Base-by-base conservation (phyloP, 2,113 vertebrate species). In the Zosterops lateralis region DNA sequence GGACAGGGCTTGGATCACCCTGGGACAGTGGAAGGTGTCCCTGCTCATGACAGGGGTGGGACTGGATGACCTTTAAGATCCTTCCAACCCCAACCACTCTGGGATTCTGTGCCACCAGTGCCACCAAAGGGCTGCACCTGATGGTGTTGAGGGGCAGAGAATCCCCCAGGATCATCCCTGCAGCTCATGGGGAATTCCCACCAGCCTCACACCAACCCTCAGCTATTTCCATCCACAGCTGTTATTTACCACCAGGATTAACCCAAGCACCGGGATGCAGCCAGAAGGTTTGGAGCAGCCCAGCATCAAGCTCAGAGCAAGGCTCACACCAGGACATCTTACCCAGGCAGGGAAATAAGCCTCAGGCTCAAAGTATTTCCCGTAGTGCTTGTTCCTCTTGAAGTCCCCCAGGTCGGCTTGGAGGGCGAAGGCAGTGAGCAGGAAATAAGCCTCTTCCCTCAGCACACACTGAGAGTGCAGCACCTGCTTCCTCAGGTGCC, bases 271-370 rank as follows among this genome's bases (percentile, higher is more conserved):
- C 3, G 3, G 51, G 38, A 86, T 3, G 26, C 42, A 56, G 47
- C 26, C 26, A 45, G 44, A 20, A 45, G 44, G 44, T 38, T 38
- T 38, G 38, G 3, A 53, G 58, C 40, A 50, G 17, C 79, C 17
- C 68, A 10, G 38, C 34, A 6, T 3, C 3, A 0, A 16, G 5
- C 60, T 34, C 4, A 6, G 21, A 45, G 66, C 15, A 4, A 26
- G 71, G 32, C 17, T 1, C 60, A 9, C 45, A 0, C 1, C 31
- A 1, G 4, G 5, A 9, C 0, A 0, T 0, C 95, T 90, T 98
- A 99, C 99, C 99, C 99, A 99, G 10, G 98, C 96, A 0, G 99
- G 99, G 95, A 99, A 99, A 97, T 99, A 99, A 26, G 98, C 98
- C 90, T 99, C 99, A 0, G 99, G 99, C 93, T 99, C 99, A 31